These are phyloP conservation scores for Synergus japonicus DNA, from an alignment of 2,888 invertebrate genomes.

Conservation along the genomic window DNA sequence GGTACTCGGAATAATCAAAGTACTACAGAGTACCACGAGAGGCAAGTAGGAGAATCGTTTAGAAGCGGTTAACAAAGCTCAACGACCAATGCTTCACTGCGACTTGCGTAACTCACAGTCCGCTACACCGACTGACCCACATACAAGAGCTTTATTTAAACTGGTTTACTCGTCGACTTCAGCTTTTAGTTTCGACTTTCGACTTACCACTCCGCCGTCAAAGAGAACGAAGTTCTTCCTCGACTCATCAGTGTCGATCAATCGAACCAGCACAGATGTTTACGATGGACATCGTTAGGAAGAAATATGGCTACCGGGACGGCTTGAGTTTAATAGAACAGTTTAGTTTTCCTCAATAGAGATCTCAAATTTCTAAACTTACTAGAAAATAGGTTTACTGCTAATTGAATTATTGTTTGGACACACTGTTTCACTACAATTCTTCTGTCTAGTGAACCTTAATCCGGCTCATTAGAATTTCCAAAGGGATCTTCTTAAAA, in stretches of 20 bases:
- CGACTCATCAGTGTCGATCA: conserved; percentile 32
- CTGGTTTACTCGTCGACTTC: conserved; percentile 71
- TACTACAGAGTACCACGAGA: conserved; percentile 15
- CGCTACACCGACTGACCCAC: conserved; percentile 75
- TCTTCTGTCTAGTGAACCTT: not conserved
- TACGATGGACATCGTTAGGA: conserved; percentile 1
- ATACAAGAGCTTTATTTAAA: conserved; percentile 77
- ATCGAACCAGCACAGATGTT: conserved; percentile 32
- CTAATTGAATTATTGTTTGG: not conserved
- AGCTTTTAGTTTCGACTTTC: conserved; percentile 72
- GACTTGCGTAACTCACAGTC: conserved; percentile 65
- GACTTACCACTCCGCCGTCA: conserved; percentile 46
- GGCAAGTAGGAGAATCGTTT: conserved; percentile 18
- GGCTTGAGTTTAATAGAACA: not conserved
- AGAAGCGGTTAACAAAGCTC: conserved; percentile 56
- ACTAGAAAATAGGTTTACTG: not conserved
- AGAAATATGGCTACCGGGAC: not conserved
- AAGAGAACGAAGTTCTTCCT: conserved; percentile 6
- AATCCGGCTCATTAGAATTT: not conserved
- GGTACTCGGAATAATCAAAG: conserved; percentile 24
- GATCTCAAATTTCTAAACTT: not conserved
- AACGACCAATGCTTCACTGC: conserved; percentile 57
- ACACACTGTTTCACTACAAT: not conserved
- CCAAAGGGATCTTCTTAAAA: too few relatives aligned
- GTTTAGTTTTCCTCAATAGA: not conserved